Conservation (phyloP, 1,140 invertebrate genomes). For the Papilio machaon region DNA sequence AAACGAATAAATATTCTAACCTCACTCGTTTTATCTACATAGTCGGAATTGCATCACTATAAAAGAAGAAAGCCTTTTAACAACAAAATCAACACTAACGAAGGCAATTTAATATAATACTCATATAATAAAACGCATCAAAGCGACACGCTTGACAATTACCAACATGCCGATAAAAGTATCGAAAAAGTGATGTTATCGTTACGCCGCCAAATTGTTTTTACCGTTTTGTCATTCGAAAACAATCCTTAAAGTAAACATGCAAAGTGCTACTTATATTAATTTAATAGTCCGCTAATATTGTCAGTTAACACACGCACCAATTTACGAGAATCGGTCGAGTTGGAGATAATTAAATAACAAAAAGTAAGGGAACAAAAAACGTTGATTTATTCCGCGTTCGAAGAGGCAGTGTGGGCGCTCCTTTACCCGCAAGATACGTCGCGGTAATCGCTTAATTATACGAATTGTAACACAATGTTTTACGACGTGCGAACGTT, state of each 20-base stretch:
- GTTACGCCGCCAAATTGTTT: slow-evolving; percentile 29
- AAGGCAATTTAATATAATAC: slow-evolving; percentile 51
- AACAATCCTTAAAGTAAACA: slow-evolving; percentile 31
- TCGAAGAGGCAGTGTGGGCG: slow-evolving; percentile 45
- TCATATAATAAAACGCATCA: slow-evolving; percentile 48
- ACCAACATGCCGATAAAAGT: slow-evolving; percentile 55
- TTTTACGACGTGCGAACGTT: slow-evolving; percentile 43
- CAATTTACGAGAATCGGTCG: slow-evolving; percentile 64
- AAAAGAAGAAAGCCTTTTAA: slow-evolving; percentile 27
- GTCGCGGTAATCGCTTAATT: slow-evolving; percentile 55
- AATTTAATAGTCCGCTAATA: slow-evolving; percentile 33
- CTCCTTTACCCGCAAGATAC: slow-evolving; percentile 47
- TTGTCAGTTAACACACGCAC: slow-evolving; percentile 52
- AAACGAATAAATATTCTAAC: background rate
- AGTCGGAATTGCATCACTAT: background rate
- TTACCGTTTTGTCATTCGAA: slow-evolving; percentile 40
- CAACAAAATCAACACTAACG: slow-evolving; percentile 36
- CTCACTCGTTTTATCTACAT: background rate
- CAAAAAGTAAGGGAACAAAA: slow-evolving; percentile 67
- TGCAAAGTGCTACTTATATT: slow-evolving; percentile 27
- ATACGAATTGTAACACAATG: slow-evolving; percentile 45
- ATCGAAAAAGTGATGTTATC: slow-evolving; percentile 62
- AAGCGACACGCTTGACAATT: slow-evolving; percentile 55
- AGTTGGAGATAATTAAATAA: slow-evolving; percentile 75
- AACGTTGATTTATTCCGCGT: slow-evolving; percentile 65